A percentile compares a stretch with the other conserved stretches of the same genome.
Evolutionary conservation across 2,888 invertebrate genomes (phyloP).

Genomic region (Coleophora deauratella): DNA sequence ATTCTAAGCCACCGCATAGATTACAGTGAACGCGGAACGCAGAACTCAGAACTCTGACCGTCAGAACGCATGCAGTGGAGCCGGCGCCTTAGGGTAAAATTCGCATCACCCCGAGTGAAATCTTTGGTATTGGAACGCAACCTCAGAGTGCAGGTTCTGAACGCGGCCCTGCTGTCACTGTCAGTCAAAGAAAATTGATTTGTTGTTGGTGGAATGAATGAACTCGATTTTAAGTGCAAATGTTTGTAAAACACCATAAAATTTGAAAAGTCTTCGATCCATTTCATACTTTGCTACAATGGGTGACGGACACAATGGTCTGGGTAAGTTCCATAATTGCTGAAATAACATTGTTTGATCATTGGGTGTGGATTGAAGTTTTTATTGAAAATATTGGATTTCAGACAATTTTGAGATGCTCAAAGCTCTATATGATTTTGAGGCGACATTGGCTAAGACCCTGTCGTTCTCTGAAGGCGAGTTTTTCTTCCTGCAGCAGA

Average conservation of each 20-base stretch:
- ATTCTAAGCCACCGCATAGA: too few species aligned
- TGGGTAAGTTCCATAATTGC: slow-evolving; percentile 20
- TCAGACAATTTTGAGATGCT: slow-evolving; percentile 86
- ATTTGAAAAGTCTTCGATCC: slow-evolving; percentile 3
- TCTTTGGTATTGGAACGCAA: too few species aligned
- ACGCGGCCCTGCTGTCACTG: too few species aligned
- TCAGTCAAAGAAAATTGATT: slow-evolving; percentile 22
- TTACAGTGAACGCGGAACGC: too few species aligned
- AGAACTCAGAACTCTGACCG: too few species aligned
- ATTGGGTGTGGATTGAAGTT: not conserved
- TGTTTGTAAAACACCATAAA: not conserved
- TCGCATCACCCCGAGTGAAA: too few species aligned
- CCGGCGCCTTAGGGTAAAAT: too few species aligned
- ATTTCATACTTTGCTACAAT: slow-evolving; percentile 22
- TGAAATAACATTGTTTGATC: slow-evolving; percentile 7
- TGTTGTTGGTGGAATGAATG: slow-evolving; percentile 14
- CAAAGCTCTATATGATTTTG: slow-evolving; percentile 87
- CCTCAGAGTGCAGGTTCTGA: too few species aligned
- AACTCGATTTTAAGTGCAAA: slow-evolving; percentile 11
- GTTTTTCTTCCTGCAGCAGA: slow-evolving; percentile 86
- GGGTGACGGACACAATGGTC: slow-evolving; percentile 38
- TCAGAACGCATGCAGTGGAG: too few species aligned
- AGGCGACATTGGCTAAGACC: slow-evolving; percentile 88
- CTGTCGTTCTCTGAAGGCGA: slow-evolving; percentile 87
- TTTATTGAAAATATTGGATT: slow-evolving; percentile 21